Conservation (phyloP, 2,888 invertebrate genomes). For the Atethmia centrago region DNA sequence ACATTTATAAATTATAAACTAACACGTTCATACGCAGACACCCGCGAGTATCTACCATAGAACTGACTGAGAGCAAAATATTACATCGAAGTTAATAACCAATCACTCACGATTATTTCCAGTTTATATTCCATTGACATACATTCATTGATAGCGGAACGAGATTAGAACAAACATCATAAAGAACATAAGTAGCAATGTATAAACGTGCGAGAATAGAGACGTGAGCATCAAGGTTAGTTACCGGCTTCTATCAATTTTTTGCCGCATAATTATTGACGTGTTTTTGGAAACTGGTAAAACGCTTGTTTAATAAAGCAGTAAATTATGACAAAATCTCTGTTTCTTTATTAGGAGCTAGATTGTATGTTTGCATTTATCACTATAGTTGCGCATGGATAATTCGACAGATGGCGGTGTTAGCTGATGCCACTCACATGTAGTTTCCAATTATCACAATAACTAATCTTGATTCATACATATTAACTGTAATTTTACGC, state of each 20-base stretch:
- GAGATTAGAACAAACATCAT: constrained; percentile 32
- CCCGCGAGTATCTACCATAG: neutral
- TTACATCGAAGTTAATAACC: constrained; percentile 14
- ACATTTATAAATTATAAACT: neutral
- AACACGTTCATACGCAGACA: constrained; percentile 4
- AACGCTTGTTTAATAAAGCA: neutral
- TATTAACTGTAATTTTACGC: constrained; percentile 14
- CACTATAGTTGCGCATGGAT: neutral
- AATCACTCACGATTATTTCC: neutral
- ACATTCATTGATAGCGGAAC: constrained; percentile 38
- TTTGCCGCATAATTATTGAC: constrained; percentile 15
- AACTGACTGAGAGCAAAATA: constrained; percentile 5
- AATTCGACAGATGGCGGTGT: constrained; percentile 32
- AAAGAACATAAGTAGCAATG: constrained; percentile 29
- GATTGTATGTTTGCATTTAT: neutral
- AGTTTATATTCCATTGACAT: constrained; percentile 2
- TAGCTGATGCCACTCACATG: neutral
- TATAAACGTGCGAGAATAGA: constrained; percentile 4
- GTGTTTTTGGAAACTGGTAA: neutral
- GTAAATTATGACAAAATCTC: neutral
- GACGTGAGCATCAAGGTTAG: constrained; percentile 33
- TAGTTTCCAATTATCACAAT: neutral
- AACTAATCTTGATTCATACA: neutral
- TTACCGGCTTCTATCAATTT: neutral
- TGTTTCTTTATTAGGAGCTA: neutral